Evolutionary conservation across 2,113 vertebrate genomes (phyloP), one percentile per base, ranked within the genome.

Genomic region (Beaufortia kweichowensis): DNA sequence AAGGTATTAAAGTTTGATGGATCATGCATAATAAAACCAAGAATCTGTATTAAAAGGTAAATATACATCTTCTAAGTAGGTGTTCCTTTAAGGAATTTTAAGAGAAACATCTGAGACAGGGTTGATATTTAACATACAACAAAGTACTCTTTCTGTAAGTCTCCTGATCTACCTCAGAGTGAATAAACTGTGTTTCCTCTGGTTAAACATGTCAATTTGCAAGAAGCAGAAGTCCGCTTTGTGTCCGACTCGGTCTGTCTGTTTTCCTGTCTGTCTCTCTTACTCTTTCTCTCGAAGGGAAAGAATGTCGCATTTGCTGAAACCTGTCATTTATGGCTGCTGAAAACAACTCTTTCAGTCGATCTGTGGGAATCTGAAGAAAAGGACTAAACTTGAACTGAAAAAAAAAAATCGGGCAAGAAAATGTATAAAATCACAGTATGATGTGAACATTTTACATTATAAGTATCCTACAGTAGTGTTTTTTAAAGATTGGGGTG

Each of bases 281-380:
- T 50, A 65, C 35, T 43, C 12, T 28, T 3, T 69, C 43, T 77
- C 55, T 61, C 28, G 26, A 21, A 35, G 21, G 41, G 59, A 69
- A 77, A 59, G 59, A 75, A 75, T 64, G 66, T 39, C 19, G 56
- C 61, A 50, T 61, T 60, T 68, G 67, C 76, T 60, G 67, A 60
- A 77, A 77, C 65, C 76, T 61, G 65, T 77, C 76, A 77, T 77
- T 77, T 77, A 29, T 33, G 39, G 26, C 57, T 24, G 41, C 64
- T 66, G 24, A 77, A 69, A 77, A 77, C 66, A 48, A 50, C 53
- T 57, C 55, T 21, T 67, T 68, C 75, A 61, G n/a, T 57, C 9
- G 14, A 26, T 19, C 9, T 59, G 33, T 28, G 69, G 56, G 41
- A 59, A 70, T 55, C 48, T 56, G 55, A 35, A 50, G 48, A 56